A percentile compares a stretch with the other conserved stretches of the same genome.
Evolutionary conservation across 30 jellyfish, hydroid and myxozoan species (phyloP).

Genomic region (Aurelia coerulea): DNA sequence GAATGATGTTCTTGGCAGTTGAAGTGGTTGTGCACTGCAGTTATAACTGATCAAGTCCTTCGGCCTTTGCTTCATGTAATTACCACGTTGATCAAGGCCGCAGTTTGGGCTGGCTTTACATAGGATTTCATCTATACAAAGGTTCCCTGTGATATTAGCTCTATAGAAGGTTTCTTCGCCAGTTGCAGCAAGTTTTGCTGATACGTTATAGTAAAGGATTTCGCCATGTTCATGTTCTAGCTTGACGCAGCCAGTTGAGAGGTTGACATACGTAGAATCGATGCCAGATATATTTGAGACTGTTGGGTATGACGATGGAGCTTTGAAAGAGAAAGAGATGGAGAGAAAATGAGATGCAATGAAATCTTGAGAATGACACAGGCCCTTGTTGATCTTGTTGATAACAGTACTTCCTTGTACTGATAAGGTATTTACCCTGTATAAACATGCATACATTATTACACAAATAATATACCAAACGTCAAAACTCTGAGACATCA

Average conservation of each 20-base stretch:
- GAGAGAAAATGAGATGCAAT: not conserved
- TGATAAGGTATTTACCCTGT: too few relatives aligned
- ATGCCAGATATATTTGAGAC: not conserved
- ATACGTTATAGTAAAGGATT: slow-evolving; percentile 27
- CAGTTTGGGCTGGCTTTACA: too few relatives aligned
- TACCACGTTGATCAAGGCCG: too few relatives aligned
- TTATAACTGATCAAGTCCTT: not conserved
- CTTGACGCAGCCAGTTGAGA: slow-evolving; percentile 29
- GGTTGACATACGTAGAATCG: slow-evolving; percentile 8
- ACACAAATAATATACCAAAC: too few relatives aligned
- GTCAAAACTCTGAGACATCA: too few relatives aligned
- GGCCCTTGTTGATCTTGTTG: too few relatives aligned
- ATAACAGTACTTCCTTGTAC: too few relatives aligned
- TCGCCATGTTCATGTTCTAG: slow-evolving; percentile 44
- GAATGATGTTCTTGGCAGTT: slow-evolving; percentile 30
- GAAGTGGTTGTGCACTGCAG: slow-evolving; percentile 9
- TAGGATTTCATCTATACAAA: not conserved
- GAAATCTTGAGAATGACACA: too few relatives aligned
- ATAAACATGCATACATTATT: too few relatives aligned
- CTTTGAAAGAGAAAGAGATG: not conserved
- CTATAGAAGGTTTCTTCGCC: slow-evolving; percentile 12
- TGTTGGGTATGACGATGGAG: slow-evolving; percentile 20
- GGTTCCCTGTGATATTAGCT: not conserved
- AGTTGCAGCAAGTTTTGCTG: slow-evolving; percentile 2
- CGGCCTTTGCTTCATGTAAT: too few relatives aligned